phyloP scores from a whole-genome alignment of 1,140 invertebrate species.

The Drosophila nannoptera region DNA sequence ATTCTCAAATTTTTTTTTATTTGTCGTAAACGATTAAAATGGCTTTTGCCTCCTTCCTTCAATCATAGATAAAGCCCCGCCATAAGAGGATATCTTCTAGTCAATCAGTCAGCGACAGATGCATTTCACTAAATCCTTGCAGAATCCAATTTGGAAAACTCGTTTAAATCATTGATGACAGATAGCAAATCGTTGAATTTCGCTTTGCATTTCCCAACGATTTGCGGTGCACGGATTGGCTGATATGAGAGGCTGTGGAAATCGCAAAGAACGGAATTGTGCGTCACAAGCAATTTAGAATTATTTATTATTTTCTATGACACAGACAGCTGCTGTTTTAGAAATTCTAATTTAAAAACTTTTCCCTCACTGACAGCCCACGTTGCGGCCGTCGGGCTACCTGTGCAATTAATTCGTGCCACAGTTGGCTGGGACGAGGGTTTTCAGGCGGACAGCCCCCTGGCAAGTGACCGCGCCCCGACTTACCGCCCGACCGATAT shows the following conservation, averaged over 20 bases:
- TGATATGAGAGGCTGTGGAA: slow-evolving; percentile 21
- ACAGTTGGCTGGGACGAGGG: slow-evolving; percentile 2
- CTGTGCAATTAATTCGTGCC: slow-evolving; percentile 60
- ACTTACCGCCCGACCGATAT: slow-evolving; percentile 25
- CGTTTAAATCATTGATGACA: slow-evolving; percentile 69
- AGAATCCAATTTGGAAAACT: slow-evolving; percentile 47
- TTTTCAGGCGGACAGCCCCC: neutral
- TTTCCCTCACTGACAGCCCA: slow-evolving; percentile 13
- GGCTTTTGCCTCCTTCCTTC: no score
- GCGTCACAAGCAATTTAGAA: slow-evolving; percentile 13
- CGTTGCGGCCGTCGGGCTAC: slow-evolving; percentile 28
- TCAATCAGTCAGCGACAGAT: neutral
- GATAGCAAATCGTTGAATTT: slow-evolving; percentile 16
- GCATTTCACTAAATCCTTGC: slow-evolving; percentile 35
- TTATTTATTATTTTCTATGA: slow-evolving; percentile 41
- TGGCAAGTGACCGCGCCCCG: neutral
- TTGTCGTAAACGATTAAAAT: no score
- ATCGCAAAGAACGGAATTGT: slow-evolving; percentile 13
- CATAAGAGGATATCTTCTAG: neutral
- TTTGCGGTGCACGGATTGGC: slow-evolving; percentile 18
- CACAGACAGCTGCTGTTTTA: slow-evolving; percentile 28
- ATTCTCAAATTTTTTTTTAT: no score
- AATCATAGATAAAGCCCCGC: no score
- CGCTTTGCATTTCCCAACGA: slow-evolving; percentile 14
- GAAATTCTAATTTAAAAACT: slow-evolving; percentile 38